phyloP scores from a whole-genome alignment of 2,888 invertebrate species.

The Operophtera brumata region DNA sequence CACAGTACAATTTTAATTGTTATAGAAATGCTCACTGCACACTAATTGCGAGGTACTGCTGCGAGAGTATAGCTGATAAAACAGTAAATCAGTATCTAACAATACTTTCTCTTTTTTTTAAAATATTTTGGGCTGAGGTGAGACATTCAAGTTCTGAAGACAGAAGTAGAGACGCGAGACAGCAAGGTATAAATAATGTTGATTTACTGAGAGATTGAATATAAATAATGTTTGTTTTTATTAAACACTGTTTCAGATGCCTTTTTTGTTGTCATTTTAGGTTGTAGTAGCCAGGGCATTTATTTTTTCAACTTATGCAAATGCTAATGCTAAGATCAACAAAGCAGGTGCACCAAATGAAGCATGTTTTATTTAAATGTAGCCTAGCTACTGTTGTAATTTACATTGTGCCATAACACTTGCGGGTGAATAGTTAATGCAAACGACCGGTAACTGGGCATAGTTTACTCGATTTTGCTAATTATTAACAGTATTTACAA shows the following conservation, averaged over 20 bases:
- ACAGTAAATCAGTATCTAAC: not conserved
- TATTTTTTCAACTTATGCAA: too few relatives aligned
- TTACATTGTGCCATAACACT: not conserved
- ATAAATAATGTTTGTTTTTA: too few relatives aligned
- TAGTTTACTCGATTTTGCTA: slow-evolving; percentile 4
- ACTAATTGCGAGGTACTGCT: slow-evolving; percentile 22
- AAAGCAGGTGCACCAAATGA: too few relatives aligned
- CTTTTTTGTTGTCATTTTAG: too few relatives aligned
- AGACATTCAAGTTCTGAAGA: not conserved
- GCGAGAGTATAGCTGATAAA: not conserved
- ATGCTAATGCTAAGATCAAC: too few relatives aligned
- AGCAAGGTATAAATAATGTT: too few relatives aligned
- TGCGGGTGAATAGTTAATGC: slow-evolving; percentile 2
- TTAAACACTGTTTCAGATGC: too few relatives aligned
- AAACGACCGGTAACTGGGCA: slow-evolving; percentile 5
- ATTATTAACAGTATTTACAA: slow-evolving; percentile 2
- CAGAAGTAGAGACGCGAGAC: too few relatives aligned
- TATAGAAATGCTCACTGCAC: slow-evolving; percentile 24
- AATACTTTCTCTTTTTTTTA: not conserved
- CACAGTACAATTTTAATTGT: slow-evolving; percentile 25
- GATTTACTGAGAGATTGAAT: too few relatives aligned
- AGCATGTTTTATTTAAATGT: too few relatives aligned
- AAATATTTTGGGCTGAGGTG: not conserved
- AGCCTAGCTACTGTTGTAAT: not conserved
- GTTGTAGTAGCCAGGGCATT: too few relatives aligned